Base-by-base conservation (phyloP, 2,113 vertebrate species). In the Chaetodon trifascialis region DNA sequence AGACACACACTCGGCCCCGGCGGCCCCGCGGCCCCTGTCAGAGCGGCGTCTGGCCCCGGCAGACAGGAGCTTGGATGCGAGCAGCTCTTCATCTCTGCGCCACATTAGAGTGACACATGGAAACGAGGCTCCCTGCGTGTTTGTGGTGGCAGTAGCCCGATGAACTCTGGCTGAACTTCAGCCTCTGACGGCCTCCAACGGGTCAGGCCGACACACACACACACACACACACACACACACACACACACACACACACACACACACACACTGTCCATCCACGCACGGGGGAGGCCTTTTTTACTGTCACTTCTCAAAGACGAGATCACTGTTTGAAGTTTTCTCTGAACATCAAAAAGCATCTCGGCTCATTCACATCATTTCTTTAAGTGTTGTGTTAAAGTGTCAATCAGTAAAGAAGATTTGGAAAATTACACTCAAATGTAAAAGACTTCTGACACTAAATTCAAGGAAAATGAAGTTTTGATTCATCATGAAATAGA, bases 81-180 rank as follows among this genome's bases (percentile, higher is more conserved):
- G 71, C 79, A 74, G 78, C 79, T 55, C 69, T 62, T 52, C 79
- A 72, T 84, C 65, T 86, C 80, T 72, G 11, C 11, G 59, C 85
- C 86, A 80, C 84, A 88, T 88, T 73, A 79, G 69, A 88, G 73
- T 65, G 74, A 86, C 90, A 89, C 87, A 88, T 86, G 85, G 79
- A 82, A 67, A 47, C 17, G 30, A 40, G 82, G 63, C 82, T 80
- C 67, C 84, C 79, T 14, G 74, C 73, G 80, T 70, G 72, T 44
- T 51, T 86, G 76, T 65, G 72, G 86, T 83, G 77, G 69, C 83
- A 79, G 80, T 17, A 55, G 80, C 70, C 60, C n/a, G 15, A 16
- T 89, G 87, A 89, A 79, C 87, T 91, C 85, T 91, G 89, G 87
- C 87, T 91, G 89, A 89, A 87, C 87, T 54, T 69, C 60, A 44